Base-by-base conservation (phyloP, 2,888 invertebrate genomes). In the Dryobotodes eremita region DNA sequence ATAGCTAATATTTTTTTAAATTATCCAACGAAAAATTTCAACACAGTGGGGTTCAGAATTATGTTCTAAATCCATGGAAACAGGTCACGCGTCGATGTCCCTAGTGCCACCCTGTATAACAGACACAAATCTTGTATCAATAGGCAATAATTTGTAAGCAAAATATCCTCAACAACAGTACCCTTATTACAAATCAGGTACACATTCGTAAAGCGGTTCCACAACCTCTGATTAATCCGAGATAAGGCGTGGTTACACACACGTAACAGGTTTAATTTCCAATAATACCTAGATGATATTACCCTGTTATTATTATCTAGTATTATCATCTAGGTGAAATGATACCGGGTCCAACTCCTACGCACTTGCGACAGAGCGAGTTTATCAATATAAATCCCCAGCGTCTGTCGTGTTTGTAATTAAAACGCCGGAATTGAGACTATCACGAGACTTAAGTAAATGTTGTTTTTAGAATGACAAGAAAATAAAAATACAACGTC, bases 271-370 rank as follows among this genome's bases (percentile, higher is more conserved):
- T 74, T 61, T 86, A 83, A 75, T 83, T 86, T 74, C 72, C 57
- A 86, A 83, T 84, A 86, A 79, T 73, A 65, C 68, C 66, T 71
- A 71, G 75, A 71, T 68, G 73, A 86, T 84, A 83, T 84, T 79
- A 62, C 79, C 59, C 70, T 53, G 83, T 71, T 77, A 73, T 86
- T 79, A 86, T 71, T 83, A 84, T 86, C 86, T 82, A 86, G 83
- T 77, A 77, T 77, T 72, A 86, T 83, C 46, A 82, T 82, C 83
- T 82, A 57, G 75, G 68, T 53, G 74, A 59, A 61, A 66, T 75
- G 66, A 75, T 73, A 75, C 48, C 46, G 50, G 57, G 50, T 15
- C 46, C 36, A n/a, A 80, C 82, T 46, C 86, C 86, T 70, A 72
- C 83, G 71, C 71, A 62, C 48, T 74, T 36, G 61, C 62, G 71